Base-by-base conservation (phyloP, 1,140 invertebrate species). In the Diorhabda carinulata region DNA sequence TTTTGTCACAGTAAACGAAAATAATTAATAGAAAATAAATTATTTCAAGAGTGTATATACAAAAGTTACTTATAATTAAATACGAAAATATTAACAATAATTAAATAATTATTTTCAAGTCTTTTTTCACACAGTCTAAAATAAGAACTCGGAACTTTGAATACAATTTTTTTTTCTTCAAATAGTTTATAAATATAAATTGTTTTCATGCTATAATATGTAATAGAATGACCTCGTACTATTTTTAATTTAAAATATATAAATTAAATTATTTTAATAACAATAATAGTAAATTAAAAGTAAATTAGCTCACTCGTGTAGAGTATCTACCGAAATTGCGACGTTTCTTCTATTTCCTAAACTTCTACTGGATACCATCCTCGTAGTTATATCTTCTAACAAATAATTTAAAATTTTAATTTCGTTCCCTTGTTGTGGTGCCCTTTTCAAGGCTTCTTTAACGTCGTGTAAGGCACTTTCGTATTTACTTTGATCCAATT, bases 341-440 rank as follows among this genome's bases (percentile, higher is more conserved):
- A 76, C 78, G 72, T 77, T 78, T 72, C 71, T 69, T 66, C 78
- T 77, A 67, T 76, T 78, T 67, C 78, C 78, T 71, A 82, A 79
- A 45, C 82, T 69, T 56, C 72, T 73, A 8, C 71, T 72, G 25
- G 78, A 77, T 25, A 78, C 77, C 74, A 79, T 76, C 69, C 74
- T 80, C 59, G 73, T 78, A 40, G 84, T 77, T 56, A 90, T 87
- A 76, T 92, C 90, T 40, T 92, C 90, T 61, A 85, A 84, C 3
- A 92, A 79, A 66, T 86, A 83, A 8, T 84, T 77, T 1, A 92
- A 81, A n/a, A 91, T 86, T 42, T 87, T 84, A 57, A 87, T 83
- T 43, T 92, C 85, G 74, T 92, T 89, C 74, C 90, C 91, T 68
- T 88, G 86, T 4, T 82, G 82, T 4, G 90, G 90, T 4, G 88